Evolutionary conservation across 2,888 invertebrate genomes (phyloP).

Genomic region (Cephus spinipes): DNA sequence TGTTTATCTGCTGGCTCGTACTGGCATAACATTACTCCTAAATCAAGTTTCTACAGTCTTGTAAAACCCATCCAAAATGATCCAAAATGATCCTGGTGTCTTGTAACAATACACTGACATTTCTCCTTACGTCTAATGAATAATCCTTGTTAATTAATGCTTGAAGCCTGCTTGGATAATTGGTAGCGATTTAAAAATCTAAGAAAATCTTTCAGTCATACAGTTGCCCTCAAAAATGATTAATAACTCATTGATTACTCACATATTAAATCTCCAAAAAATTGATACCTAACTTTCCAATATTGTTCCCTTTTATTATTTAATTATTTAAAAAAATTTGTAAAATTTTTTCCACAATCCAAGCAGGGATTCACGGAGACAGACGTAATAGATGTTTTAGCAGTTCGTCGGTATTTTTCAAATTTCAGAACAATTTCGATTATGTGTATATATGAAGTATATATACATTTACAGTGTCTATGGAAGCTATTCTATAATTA

Average conservation of each 20-base stretch:
- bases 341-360: not conserved
- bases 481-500: not conserved
- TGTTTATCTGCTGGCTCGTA: conserved; percentile 92
- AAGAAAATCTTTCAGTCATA: too few relatives aligned
- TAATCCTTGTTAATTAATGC: conserved; percentile 16
- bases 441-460: not conserved
- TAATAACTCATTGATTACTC: not conserved
- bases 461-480: not conserved
- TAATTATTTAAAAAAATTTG: not conserved
- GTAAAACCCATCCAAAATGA: conserved; percentile 10
- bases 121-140: conserved; percentile 1
- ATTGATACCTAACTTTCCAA: not conserved
- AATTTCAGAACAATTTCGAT: not conserved
- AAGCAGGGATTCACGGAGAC: not conserved
- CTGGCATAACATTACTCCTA: conserved; percentile 76
- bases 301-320: not conserved
- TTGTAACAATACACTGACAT: conserved; percentile 12
- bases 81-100: not conserved
- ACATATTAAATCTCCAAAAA: not conserved
- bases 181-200: not conserved
- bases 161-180: conserved; percentile 16
- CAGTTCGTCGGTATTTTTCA: not conserved
- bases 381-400: not conserved
- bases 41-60: conserved; percentile 9
- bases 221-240: not conserved